Evolutionary conservation across 1,140 invertebrate species (phyloP), one percentile per base, ranked within the genome.

Genomic region (Trachelipus rathkii): DNA sequence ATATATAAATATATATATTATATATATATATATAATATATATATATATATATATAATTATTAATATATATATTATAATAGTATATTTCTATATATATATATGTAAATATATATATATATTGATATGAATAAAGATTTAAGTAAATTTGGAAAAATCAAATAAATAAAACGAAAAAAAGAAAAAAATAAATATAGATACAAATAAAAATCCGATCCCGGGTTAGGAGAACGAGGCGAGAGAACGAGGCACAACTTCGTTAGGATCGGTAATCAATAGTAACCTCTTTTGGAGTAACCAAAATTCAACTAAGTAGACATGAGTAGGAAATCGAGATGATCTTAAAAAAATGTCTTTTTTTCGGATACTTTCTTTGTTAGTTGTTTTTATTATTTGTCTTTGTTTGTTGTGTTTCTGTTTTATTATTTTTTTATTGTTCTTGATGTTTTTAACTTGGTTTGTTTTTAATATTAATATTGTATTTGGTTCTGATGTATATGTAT

Each of bases 101-200:
- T 60, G 8, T 60, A 60, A 4, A 60, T 60, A 60, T 60, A 60
- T 60, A 60, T 60, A 60, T 60, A 60, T 60, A 60, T 60, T 15
- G 46, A 9, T 15, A 10, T 50, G n/a, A n/a, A n/a, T n/a, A 33
- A 33, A 33, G 33, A 3, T 3, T 33, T 33, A 33, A 33, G 33
- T 3, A 33, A 33, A n/a, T n/a, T n/a, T n/a, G n/a, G n/a, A n/a
- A 33, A 33, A 33, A 33, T 3, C 33, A 33, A 33, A 33, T 33
- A 33, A 33, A 6, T 33, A 33, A 33, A 33, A 60, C 8, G 1
- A 60, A 60, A 60, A 19, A 60, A 60, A 60, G 8, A 3, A 19
- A 60, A 3, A 60, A 60, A 60, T 15, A 60, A 60, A 15, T 60
- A 19, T 2, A 19, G 8, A 13, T 8, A 60, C 1, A 8, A 60